Conservation (phyloP, 1,140 invertebrate genomes). For the Euwallacea similis region DNA sequence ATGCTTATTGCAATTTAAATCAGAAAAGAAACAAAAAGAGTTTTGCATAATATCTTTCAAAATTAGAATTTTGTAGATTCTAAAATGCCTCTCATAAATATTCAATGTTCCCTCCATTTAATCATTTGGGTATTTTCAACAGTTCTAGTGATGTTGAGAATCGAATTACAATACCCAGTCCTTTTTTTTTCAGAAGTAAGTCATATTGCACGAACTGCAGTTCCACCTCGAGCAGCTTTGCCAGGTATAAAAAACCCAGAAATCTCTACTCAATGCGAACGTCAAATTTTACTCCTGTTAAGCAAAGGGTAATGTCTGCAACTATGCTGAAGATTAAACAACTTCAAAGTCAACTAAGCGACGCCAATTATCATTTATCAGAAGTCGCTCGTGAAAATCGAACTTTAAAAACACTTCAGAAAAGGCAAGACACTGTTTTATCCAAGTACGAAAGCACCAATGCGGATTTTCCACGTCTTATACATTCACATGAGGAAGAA, state of each 20-base stretch:
- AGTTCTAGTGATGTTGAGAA: no score
- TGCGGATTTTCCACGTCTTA: conserved; percentile 70
- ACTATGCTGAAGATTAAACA: conserved; percentile 73
- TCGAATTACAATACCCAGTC: no score
- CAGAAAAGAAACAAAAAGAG: no score
- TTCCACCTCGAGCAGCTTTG: conserved; percentile 51
- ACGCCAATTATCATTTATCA: conserved; percentile 75
- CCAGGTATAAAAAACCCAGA: conserved; percentile 49
- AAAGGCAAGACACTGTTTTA: conserved; percentile 73
- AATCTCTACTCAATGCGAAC: conserved; percentile 43
- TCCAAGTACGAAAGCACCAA: conserved; percentile 66
- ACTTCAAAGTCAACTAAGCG: conserved; percentile 76
- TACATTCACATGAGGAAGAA: conserved; percentile 75
- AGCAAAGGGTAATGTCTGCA: conserved; percentile 73
- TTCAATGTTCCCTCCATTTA: no score
- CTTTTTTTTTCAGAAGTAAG: conserved; percentile 40
- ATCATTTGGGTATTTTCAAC: no score
- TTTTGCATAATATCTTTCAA: no score
- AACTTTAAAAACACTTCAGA: conserved; percentile 70
- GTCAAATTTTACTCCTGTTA: conserved; percentile 52
- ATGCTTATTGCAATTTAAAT: no score
- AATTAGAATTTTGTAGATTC: no score
- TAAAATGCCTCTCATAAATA: no score
- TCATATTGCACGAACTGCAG: conserved; percentile 51
- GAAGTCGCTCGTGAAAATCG: conserved; percentile 75